These are phyloP conservation scores for Dioctria linearis DNA, from an alignment of 2,888 invertebrate species.

Conservation along the genomic window DNA sequence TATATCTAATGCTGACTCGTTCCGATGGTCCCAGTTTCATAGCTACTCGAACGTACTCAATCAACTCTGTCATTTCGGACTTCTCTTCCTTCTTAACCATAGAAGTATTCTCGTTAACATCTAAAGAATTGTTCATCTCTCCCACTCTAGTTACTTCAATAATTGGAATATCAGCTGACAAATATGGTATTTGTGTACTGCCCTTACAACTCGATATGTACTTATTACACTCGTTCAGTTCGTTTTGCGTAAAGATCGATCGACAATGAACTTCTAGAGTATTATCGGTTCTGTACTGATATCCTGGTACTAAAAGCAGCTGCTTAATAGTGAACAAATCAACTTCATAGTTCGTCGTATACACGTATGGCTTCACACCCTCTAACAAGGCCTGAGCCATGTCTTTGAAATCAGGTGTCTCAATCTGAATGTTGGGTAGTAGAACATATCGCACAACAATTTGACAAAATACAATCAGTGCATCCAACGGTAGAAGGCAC, in stretches of 20 bases:
- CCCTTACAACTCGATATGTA: neutral
- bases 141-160: slow-evolving; percentile 29
- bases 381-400: slow-evolving; percentile 58
- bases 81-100: neutral
- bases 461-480: slow-evolving; percentile 55
- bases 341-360: slow-evolving; percentile 56
- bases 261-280: slow-evolving; percentile 49
- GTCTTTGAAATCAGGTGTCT: slow-evolving; percentile 55
- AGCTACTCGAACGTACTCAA: neutral
- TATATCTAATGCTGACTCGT: slow-evolving; percentile 8
- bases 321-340: slow-evolving; percentile 55
- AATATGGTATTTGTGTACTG: slow-evolving; percentile 4
- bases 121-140: too few relatives aligned
- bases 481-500: slow-evolving; percentile 56
- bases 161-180: slow-evolving; percentile 43
- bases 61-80: neutral
- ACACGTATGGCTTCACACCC: slow-evolving; percentile 54
- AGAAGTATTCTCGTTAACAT: neutral
- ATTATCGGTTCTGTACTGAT: slow-evolving; percentile 57
- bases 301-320: slow-evolving; percentile 58
- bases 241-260: slow-evolving; percentile 55
- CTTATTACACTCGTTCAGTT: slow-evolving; percentile 39
- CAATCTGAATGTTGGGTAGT: slow-evolving; percentile 57
- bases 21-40: slow-evolving; percentile 15
- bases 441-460: slow-evolving; percentile 57